Conservation (phyloP, 1,140 invertebrate genomes). For the Brachystomella parvula region DNA sequence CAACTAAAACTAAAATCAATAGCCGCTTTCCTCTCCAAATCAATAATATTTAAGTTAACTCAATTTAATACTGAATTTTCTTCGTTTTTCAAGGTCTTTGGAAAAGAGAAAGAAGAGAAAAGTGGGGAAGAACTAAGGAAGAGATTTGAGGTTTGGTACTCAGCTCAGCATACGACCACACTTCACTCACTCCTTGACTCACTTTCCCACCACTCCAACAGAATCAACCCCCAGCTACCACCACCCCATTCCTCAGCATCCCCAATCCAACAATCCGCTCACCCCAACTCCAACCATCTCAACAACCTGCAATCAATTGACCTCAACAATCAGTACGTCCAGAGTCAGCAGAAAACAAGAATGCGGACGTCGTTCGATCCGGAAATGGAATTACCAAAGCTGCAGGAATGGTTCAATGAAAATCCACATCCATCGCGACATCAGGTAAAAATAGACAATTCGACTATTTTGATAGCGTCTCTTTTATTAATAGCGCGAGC, state of each 20-base stretch:
- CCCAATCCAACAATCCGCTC: slow-evolving; percentile 14
- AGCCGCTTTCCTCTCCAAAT: not conserved
- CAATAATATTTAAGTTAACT: not conserved
- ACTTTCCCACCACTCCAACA: not conserved
- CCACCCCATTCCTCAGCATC: slow-evolving; percentile 14
- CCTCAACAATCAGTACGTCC: slow-evolving; percentile 32
- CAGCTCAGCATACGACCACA: slow-evolving; percentile 48
- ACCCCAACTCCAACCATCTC: slow-evolving; percentile 4
- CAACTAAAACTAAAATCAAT: not conserved
- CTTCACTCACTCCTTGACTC: slow-evolving; percentile 21
- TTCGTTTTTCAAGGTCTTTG: slow-evolving; percentile 22
- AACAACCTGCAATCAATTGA: not conserved
- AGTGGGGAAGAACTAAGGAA: slow-evolving; percentile 58
- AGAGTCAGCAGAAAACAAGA: slow-evolving; percentile 68
- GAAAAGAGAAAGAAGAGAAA: slow-evolving; percentile 30
- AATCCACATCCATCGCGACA: slow-evolving; percentile 90
- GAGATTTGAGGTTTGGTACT: slow-evolving; percentile 70
- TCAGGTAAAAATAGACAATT: slow-evolving; percentile 44
- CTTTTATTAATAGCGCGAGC: not conserved
- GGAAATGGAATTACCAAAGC: slow-evolving; percentile 83
- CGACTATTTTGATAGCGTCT: not conserved
- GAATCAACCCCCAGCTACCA: not conserved
- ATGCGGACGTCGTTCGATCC: slow-evolving; percentile 90
- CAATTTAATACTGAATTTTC: not conserved
- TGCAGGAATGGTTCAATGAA: slow-evolving; percentile 89